phyloP scores from a whole-genome alignment of 23 tunicate species.

The Ciona savignyi region DNA sequence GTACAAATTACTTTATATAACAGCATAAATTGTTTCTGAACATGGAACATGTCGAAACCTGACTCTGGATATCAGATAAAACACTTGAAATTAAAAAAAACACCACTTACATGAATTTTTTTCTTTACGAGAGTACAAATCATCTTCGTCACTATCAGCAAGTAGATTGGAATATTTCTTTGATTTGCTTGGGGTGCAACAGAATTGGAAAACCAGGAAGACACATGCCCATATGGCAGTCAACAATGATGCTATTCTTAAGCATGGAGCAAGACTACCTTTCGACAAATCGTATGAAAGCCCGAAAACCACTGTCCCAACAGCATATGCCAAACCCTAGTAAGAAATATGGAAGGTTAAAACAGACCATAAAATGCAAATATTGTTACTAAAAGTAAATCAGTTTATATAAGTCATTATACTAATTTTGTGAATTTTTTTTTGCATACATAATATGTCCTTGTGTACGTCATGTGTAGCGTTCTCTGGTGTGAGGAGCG shows the following conservation, averaged over 20 bases:
- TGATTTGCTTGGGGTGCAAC: conserved; percentile 28
- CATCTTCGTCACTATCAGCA: conserved; percentile 53
- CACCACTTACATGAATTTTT: conserved; percentile 18
- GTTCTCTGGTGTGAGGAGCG: conserved; percentile 68
- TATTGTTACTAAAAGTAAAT: too few relatives aligned
- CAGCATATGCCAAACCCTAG: conserved; percentile 66
- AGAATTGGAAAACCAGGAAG: conserved; percentile 40
- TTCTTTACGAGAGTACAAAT: neutral
- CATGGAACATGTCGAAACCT: too few relatives aligned
- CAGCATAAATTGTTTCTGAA: too few relatives aligned
- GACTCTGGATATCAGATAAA: too few relatives aligned
- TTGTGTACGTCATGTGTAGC: conserved; percentile 31
- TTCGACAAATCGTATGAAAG: conserved; percentile 48
- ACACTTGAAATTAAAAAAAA: too few relatives aligned
- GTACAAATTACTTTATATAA: too few relatives aligned
- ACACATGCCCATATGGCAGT: conserved; percentile 39
- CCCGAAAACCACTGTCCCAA: conserved; percentile 71
- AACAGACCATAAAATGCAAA: too few relatives aligned
- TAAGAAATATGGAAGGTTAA: neutral
- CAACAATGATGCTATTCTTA: conserved; percentile 22
- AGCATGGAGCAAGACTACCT: conserved; percentile 41
- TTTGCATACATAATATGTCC: conserved; percentile 46
- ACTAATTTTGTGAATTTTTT: too few relatives aligned
- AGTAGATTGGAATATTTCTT: conserved; percentile 53
- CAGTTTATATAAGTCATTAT: too few relatives aligned